These are phyloP conservation scores for Holacanthus passer DNA, from an alignment of 2,113 vertebrate genomes.

Conservation along the genomic window DNA sequence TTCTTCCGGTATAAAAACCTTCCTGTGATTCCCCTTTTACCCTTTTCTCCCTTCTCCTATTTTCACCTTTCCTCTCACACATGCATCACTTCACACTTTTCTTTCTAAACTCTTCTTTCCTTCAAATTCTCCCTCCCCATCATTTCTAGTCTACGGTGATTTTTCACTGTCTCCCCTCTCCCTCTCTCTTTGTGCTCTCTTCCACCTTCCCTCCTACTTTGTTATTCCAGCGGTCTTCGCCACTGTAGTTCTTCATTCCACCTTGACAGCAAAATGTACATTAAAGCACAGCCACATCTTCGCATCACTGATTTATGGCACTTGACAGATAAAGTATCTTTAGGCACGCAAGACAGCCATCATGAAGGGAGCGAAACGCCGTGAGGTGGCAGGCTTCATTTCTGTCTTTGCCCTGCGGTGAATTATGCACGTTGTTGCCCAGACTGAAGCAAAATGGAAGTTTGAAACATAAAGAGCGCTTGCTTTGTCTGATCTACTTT, in stretches of 20 bases:
- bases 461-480: constrained; percentile 34
- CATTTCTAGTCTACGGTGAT: neutral
- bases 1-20: constrained; percentile 23
- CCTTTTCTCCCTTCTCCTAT: constrained; percentile 4
- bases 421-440: constrained; percentile 38
- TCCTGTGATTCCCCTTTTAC: constrained; percentile 33
- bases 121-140: constrained; percentile 17
- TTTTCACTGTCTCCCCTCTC: constrained; percentile 5
- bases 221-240: constrained; percentile 47
- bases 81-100: constrained; percentile 22
- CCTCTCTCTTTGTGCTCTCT: neutral
- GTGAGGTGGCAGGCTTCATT: constrained; percentile 48
- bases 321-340: constrained; percentile 68
- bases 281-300: constrained; percentile 52
- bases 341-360: constrained; percentile 34
- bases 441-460: constrained; percentile 11
- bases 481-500: constrained; percentile 36
- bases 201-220: constrained; percentile 30
- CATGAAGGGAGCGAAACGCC: constrained; percentile 50
- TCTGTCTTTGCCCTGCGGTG: constrained; percentile 40
- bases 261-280: constrained; percentile 57
- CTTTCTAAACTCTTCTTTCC: constrained; percentile 13
- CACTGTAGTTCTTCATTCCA: constrained; percentile 54
- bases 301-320: constrained; percentile 50
- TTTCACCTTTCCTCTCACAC: constrained; percentile 21